Conservation (phyloP, 2,797 vertebrate genomes). For the Sebastolobus altivelis region DNA sequence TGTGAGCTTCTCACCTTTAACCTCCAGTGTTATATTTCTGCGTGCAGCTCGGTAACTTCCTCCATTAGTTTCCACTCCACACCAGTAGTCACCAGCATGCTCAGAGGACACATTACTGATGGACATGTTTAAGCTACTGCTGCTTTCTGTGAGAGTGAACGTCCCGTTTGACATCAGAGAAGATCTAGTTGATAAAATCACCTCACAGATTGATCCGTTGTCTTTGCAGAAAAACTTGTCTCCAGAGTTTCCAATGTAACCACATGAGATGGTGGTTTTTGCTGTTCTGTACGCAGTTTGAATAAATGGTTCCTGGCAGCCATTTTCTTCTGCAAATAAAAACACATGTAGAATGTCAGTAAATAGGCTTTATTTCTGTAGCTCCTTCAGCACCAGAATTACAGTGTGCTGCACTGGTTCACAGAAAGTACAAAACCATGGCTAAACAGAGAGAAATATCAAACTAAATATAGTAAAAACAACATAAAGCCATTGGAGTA, state of each 20-base stretch:
- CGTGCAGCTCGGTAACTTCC: accelerated
- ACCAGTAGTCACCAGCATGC: slow-evolving; percentile 51
- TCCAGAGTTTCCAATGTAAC: accelerated
- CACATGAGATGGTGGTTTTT: slow-evolving; percentile 34
- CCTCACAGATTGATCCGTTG: neutral
- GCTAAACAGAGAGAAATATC: no score
- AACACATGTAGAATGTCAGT: no score
- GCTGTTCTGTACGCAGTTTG: accelerated
- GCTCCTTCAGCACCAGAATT: neutral
- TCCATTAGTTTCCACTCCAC: accelerated
- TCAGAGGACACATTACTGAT: neutral
- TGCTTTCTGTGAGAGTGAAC: neutral
- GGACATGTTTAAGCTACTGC: accelerated
- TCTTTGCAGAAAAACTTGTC: slow-evolving; percentile 36
- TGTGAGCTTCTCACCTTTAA: neutral
- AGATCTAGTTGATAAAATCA: neutral
- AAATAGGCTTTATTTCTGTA: neutral
- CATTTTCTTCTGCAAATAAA: neutral
- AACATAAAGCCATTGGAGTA: no score
- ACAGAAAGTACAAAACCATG: neutral
- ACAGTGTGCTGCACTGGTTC: neutral
- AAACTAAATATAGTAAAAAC: neutral
- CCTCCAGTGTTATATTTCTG: neutral
- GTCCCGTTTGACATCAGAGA: accelerated
- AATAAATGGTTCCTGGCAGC: accelerated